phyloP scores from a whole-genome alignment of 2,797 vertebrate genomes.

The Sebastes flavidus region DNA sequence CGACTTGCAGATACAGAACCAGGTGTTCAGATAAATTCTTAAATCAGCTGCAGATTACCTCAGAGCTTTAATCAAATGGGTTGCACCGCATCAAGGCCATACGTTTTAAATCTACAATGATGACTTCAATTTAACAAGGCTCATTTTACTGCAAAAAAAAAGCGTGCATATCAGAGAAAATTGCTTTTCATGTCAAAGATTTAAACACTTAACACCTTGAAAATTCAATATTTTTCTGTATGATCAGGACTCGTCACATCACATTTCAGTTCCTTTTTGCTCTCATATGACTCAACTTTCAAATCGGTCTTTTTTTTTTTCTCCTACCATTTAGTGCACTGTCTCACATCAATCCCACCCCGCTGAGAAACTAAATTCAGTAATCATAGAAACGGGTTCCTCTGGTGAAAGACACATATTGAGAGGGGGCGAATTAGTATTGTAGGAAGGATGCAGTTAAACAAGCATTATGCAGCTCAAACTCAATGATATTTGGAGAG shows the following conservation, averaged over 20 bases:
- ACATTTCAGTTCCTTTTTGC: conserved; percentile 24
- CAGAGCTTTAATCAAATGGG: conserved; percentile 56
- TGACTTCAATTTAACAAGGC: conserved; percentile 55
- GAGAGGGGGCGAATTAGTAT: conserved; percentile 71
- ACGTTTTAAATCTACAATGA: conserved; percentile 57
- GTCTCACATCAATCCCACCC: conserved; percentile 54
- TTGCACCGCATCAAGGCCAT: conserved; percentile 35
- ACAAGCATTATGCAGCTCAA: conserved; percentile 75
- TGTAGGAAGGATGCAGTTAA: conserved; percentile 74
- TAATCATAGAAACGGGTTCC: conserved; percentile 71
- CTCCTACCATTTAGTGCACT: conserved; percentile 20
- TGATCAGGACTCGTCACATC: conserved; percentile 29
- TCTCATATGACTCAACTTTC: conserved; percentile 43
- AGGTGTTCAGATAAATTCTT: conserved; percentile 66
- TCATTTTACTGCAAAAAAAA: conserved; percentile 31
- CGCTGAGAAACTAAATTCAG: conserved; percentile 63
- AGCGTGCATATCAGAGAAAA: conserved; percentile 35
- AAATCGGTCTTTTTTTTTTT: conserved; percentile 13
- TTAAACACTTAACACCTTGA: conserved; percentile 16
- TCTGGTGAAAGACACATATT: conserved; percentile 67
- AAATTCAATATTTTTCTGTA: conserved; percentile 38
- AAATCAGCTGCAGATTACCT: conserved; percentile 64
- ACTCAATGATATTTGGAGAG: conserved; percentile 76
- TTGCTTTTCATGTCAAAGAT: conserved; percentile 39
- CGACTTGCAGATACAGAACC: conserved; percentile 44